These are phyloP conservation scores for Felis chaus DNA, from an alignment of 2,113 vertebrate genomes.

Conservation along the genomic window DNA sequence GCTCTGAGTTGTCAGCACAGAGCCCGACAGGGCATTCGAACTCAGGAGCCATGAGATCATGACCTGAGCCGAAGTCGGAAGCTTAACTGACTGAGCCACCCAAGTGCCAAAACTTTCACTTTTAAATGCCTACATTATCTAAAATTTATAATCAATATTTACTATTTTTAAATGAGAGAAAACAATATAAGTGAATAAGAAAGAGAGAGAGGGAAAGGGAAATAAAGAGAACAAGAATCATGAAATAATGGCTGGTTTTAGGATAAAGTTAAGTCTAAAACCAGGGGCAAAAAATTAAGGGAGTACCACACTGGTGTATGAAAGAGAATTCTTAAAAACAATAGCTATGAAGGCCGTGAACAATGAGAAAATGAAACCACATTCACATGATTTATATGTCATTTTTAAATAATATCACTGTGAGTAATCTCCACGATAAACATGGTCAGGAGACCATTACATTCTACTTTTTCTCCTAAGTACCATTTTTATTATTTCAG, in stretches of 20 bases:
- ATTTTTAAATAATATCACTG: not conserved
- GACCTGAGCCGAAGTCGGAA: too few relatives aligned
- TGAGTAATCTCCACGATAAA: not conserved
- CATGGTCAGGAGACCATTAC: not conserved
- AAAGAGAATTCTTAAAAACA: not conserved
- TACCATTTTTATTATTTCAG: not conserved
- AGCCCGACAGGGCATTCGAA: too few relatives aligned
- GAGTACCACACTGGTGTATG: not conserved
- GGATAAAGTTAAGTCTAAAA: not conserved
- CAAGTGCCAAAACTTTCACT: not conserved
- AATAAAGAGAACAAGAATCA: not conserved
- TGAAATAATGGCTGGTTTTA: not conserved
- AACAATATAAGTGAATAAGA: not conserved
- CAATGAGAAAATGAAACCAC: not conserved
- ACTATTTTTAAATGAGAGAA: not conserved
- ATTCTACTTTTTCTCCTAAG: not conserved
- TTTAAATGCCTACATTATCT: not conserved
- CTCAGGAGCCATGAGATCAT: too few relatives aligned
- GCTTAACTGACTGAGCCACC: too few relatives aligned
- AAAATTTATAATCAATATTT: not conserved
- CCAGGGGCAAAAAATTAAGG: not conserved
- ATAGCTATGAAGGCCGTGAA: not conserved
- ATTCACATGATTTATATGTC: not conserved
- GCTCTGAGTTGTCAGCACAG: too few relatives aligned
- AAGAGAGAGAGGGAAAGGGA: not conserved